phyloP scores from a whole-genome alignment of 2,888 invertebrate genomes.

The Halictus quadricinctus region DNA sequence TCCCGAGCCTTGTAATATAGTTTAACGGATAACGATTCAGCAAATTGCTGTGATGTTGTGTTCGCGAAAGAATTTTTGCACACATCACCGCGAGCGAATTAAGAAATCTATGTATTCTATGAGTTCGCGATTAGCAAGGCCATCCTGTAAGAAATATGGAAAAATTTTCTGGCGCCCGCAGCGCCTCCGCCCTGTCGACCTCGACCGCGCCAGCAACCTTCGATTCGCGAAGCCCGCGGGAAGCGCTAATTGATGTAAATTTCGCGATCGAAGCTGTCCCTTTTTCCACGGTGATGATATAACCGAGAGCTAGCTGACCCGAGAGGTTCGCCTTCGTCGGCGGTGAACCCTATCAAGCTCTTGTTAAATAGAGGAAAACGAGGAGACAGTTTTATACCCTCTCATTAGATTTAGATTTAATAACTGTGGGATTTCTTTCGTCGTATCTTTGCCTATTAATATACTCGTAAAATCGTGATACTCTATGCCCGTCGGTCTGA shows the following conservation, averaged over 20 bases:
- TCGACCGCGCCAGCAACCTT: neutral
- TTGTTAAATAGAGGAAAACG: neutral
- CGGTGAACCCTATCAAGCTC: neutral
- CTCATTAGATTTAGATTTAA: neutral
- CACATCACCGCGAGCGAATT: neutral
- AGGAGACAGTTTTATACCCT: neutral
- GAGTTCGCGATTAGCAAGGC: neutral
- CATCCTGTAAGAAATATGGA: neutral
- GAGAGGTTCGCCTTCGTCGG: neutral
- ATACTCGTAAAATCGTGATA: neutral
- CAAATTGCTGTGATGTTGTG: neutral
- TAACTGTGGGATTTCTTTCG: neutral
- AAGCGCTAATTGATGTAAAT: constrained; percentile 27
- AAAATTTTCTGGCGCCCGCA: constrained; percentile 12
- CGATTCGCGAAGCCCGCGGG: constrained; percentile 1
- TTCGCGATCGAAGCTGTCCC: constrained; percentile 6
- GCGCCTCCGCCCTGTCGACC: constrained; percentile 4
- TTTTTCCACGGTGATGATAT: neutral
- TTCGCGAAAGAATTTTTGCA: neutral
- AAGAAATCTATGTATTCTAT: neutral
- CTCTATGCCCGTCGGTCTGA: neutral
- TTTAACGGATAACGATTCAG: neutral
- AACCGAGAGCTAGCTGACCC: neutral
- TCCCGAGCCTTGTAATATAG: neutral
- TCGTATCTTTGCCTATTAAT: neutral